phyloP scores from a whole-genome alignment of 2,797 vertebrate species.

The Nasua narica region DNA sequence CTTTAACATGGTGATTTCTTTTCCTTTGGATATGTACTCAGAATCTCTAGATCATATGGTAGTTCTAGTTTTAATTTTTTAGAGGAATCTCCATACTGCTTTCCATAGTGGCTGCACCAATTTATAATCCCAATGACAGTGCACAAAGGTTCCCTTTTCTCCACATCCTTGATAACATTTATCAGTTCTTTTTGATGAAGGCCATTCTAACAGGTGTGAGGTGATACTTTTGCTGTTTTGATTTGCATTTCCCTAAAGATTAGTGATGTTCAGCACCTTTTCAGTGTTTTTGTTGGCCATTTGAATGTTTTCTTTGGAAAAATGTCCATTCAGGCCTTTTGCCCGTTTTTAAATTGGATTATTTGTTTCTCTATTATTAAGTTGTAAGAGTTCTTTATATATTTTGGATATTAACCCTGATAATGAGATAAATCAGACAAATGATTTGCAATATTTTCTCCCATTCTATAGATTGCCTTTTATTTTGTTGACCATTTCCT shows the following conservation, averaged over 20 bases:
- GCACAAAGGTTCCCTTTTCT: not conserved
- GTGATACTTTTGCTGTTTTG: not conserved
- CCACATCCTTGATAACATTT: not conserved
- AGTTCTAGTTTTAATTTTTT: not conserved
- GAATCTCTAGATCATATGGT: not conserved
- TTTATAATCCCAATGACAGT: not conserved
- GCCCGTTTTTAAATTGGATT: not conserved
- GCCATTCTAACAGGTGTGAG: not conserved
- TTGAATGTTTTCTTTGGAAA: not conserved
- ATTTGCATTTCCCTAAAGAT: not conserved
- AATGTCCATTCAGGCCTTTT: not conserved
- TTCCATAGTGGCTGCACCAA: not conserved
- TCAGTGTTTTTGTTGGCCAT: not conserved
- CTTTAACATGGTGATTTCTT: not conserved
- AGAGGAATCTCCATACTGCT: not conserved
- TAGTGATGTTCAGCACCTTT: not conserved
- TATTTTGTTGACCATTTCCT: not conserved
- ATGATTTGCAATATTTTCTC: not conserved
- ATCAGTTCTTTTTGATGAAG: not conserved
- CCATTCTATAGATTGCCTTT: not conserved
- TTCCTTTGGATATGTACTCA: not conserved
- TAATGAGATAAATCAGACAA: not conserved
- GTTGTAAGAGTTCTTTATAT: not conserved
- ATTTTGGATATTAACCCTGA: not conserved
- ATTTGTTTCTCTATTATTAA: not conserved